Evolutionary conservation across 2,113 vertebrate species (phyloP).

Genomic region (Rutilus rutilus): DNA sequence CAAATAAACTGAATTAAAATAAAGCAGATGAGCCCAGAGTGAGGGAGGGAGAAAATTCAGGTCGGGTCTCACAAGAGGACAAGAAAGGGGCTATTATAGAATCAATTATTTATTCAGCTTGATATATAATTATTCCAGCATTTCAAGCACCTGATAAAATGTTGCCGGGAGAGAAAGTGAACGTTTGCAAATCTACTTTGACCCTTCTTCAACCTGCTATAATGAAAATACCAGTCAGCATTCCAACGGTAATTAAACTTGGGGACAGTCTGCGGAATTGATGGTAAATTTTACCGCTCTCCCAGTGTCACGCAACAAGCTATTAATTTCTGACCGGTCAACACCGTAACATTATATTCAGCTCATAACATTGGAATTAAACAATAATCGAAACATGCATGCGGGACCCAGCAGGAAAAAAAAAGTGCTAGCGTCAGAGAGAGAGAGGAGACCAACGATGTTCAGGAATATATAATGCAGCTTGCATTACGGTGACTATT

Average conservation of each 20-base stretch:
- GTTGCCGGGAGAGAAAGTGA: slow-evolving; percentile 41
- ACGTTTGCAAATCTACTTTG: slow-evolving; percentile 56
- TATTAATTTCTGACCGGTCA: slow-evolving; percentile 57
- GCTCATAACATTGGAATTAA: slow-evolving; percentile 37
- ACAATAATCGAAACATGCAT: slow-evolving; percentile 35
- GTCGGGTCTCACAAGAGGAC: slow-evolving; percentile 34
- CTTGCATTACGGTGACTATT: not conserved
- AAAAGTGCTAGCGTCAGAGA: slow-evolving; percentile 23
- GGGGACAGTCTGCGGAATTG: slow-evolving; percentile 29
- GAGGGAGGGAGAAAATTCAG: slow-evolving; percentile 32
- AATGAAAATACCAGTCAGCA: slow-evolving; percentile 57
- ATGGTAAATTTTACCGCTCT: slow-evolving; percentile 46
- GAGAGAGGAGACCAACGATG: not conserved
- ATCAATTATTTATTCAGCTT: slow-evolving; percentile 52
- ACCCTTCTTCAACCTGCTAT: slow-evolving; percentile 53
- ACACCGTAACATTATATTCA: slow-evolving; percentile 42
- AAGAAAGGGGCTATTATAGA: slow-evolving; percentile 47
- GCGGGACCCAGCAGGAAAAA: not conserved
- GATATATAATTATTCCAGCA: slow-evolving; percentile 54
- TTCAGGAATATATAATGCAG: not conserved
- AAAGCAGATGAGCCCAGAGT: not conserved
- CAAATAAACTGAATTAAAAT: slow-evolving; percentile 6
- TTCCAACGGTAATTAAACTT: slow-evolving; percentile 61
- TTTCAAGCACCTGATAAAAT: slow-evolving; percentile 55
- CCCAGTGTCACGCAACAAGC: slow-evolving; percentile 35